These are phyloP conservation scores for Tanytarsus gracilentus DNA, from an alignment of 2,888 invertebrate genomes.

Conservation along the genomic window DNA sequence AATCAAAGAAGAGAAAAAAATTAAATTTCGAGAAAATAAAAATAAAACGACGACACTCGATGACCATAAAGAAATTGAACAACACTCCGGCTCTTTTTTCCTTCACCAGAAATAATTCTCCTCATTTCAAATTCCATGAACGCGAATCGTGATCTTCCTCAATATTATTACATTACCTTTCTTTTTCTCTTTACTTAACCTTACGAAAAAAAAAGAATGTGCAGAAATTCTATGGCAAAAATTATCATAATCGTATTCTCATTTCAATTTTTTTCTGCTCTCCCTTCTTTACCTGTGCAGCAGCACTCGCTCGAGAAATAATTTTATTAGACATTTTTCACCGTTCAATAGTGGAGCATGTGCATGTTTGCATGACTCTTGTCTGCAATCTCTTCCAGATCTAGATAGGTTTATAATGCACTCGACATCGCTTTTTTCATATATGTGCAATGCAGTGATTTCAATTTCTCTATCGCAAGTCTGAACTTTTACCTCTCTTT, in stretches of 20 bases:
- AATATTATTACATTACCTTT: conserved; percentile 27
- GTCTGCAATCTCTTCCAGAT: not conserved
- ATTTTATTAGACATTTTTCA: conserved; percentile 24
- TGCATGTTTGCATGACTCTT: conserved; percentile 11
- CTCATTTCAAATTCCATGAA: conserved; percentile 29
- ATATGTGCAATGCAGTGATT: not conserved
- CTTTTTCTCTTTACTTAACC: not conserved
- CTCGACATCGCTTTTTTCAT: not conserved
- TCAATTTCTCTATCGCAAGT: too few species aligned
- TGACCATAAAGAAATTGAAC: conserved; percentile 26
- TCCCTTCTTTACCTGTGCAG: not conserved
- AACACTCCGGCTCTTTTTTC: conserved; percentile 14
- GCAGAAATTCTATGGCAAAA: not conserved
- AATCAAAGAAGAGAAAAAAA: conserved; percentile 7
- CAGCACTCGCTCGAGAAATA: conserved; percentile 1
- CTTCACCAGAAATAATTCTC: conserved; percentile 24
- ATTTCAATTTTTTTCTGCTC: conserved; percentile 13
- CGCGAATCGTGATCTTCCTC: conserved; percentile 29
- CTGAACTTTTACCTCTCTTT: too few species aligned
- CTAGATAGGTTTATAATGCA: not conserved
- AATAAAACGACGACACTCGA: conserved; percentile 25
- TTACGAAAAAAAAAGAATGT: conserved; percentile 12
- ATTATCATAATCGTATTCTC: conserved; percentile 29
- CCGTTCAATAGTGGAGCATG: conserved; percentile 21
- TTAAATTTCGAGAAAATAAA: conserved; percentile 25